These are phyloP conservation scores for Poliocrania exsul DNA, from an alignment of 2,797 vertebrate species.

Conservation along the genomic window DNA sequence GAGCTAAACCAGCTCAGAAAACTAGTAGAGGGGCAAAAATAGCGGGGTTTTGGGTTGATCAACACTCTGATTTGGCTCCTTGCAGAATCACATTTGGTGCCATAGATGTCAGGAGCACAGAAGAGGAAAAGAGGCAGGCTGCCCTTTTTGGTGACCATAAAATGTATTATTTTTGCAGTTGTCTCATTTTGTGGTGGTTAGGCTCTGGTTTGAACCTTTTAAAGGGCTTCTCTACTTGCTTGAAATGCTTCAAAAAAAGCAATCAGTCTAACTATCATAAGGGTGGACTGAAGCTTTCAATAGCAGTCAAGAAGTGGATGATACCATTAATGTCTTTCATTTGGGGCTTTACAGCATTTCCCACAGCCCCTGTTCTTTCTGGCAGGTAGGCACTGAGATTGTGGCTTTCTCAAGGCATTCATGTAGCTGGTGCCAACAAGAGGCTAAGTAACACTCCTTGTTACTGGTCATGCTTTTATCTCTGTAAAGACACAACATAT, in stretches of 20 bases:
- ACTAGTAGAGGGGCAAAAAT: background rate
- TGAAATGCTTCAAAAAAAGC: background rate
- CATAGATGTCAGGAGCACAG: background rate
- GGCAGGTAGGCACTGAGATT: background rate
- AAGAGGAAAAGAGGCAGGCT: background rate
- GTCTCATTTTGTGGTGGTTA: background rate
- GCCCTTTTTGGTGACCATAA: background rate
- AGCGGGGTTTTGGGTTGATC: background rate
- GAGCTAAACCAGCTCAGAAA: background rate
- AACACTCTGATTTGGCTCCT: background rate
- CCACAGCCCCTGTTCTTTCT: background rate
- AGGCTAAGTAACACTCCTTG: background rate
- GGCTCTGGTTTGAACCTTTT: background rate
- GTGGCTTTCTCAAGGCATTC: background rate
- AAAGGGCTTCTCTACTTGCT: background rate
- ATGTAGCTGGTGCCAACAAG: background rate
- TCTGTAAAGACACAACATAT: background rate
- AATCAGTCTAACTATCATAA: background rate
- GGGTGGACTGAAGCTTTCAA: background rate
- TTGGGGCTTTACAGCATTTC: background rate
- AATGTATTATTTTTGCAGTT: background rate
- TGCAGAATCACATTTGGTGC: background rate
- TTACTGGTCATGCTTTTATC: background rate
- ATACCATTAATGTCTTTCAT: background rate
- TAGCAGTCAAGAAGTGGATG: background rate